Conservation (phyloP, 2,888 invertebrate species). For the Nyleta sp. region DNA sequence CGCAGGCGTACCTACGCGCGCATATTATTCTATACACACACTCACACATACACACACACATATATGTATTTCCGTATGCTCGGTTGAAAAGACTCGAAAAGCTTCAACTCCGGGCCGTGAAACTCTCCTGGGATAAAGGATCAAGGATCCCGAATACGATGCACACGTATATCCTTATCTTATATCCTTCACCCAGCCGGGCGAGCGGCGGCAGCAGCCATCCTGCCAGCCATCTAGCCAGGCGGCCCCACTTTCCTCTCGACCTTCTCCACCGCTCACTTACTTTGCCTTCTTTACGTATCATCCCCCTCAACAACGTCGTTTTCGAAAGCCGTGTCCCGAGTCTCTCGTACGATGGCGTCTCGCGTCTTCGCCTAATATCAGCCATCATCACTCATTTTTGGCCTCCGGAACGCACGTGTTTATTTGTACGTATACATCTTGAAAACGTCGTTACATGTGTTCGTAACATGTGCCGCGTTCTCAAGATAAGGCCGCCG, state of each 20-base stretch:
- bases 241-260: constrained; percentile 54
- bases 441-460: constrained; percentile 42
- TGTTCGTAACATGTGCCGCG: constrained; percentile 54
- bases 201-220: constrained; percentile 54
- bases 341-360: constrained; percentile 71
- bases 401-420: constrained; percentile 61
- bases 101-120: constrained; percentile 72
- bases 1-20: neutral
- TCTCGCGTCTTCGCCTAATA: constrained; percentile 75
- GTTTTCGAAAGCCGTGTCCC: constrained; percentile 61
- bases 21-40: constrained; percentile 14
- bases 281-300: constrained; percentile 62
- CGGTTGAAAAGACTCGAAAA: constrained; percentile 74
- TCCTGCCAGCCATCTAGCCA: constrained; percentile 63
- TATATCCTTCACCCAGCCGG: constrained; percentile 70
- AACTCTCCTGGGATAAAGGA: constrained; percentile 76
- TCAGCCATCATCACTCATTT: constrained; percentile 79
- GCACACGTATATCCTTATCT: constrained; percentile 77
- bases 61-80: constrained; percentile 65
- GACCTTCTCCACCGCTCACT: constrained; percentile 53
- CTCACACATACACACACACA: neutral
- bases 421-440: constrained; percentile 65
- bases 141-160: constrained; percentile 75
- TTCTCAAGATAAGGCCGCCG: constrained; percentile 55
- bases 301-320: constrained; percentile 59